Base-by-base conservation (phyloP, 2,888 invertebrate species). In the Acanthosepion pharaonis region DNA sequence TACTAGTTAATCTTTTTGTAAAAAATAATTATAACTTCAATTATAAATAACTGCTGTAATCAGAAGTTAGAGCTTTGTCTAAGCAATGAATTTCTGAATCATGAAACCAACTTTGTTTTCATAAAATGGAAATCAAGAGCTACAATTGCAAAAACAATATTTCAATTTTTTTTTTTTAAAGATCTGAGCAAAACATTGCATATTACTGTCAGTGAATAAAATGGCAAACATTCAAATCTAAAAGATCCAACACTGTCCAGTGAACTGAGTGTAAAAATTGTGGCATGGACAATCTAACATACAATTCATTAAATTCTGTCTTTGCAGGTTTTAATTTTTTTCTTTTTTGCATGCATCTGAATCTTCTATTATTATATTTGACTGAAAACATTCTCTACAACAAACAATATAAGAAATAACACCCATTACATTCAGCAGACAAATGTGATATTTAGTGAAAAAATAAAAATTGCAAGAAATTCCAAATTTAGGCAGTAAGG, bases 161-260 rank as follows among this genome's bases (percentile, higher is more conserved):
- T 59, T 59, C 23, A 25, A 4, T 5, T 23, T 20, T 59, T 20
- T 23, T 59, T 59, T 23, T 59, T 59, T 0, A 20, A 78, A 78
- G 78, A 78, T 78, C 78, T 78, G 78, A 78, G 78, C 78, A 78
- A 78, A 78, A 78, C 78, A 78, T 78, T 78, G 78, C 78, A 78
- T 15, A 15, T 78, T 33, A 78, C n/a, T 78, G 78, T n/a, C 78
- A 78, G 78, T 78, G 78, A 78, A 78, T 78, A n/a, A n/a, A 78
- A 78, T 33, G 33, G 78, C 78, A 78, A 33, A 78, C 78, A 78
- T 78, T 78, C 78, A 78, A 78, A 18, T 78, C 78, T 33, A 78
- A 78, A 78, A 78, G n/a, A 78, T 78, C 33, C 18, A 59, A 59
- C 78, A 78, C 15, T 78, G 78, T 78, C 78, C 78, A 78, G 78